A percentile compares a stretch with the other conserved stretches of the same genome.
These are phyloP conservation scores for Dendroctonus valens DNA, from an alignment of 1,140 invertebrate species.

Conservation along the genomic window DNA sequence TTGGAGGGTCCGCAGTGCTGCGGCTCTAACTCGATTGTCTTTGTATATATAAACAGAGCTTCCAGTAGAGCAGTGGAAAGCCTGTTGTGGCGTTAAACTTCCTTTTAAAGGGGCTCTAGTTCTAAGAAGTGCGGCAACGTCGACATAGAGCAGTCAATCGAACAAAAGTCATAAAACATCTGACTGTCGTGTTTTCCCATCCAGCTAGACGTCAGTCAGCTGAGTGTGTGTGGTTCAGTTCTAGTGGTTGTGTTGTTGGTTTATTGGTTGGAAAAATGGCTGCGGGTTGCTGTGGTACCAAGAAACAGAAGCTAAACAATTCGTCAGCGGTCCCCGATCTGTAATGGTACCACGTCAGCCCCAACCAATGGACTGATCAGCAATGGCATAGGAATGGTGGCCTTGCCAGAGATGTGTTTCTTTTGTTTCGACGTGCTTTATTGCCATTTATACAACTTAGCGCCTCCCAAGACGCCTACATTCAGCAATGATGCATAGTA, in stretches of 20 bases:
- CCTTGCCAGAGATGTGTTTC: slow-evolving; percentile 94
- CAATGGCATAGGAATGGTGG: slow-evolving; percentile 62
- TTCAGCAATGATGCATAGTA: slow-evolving; percentile 96
- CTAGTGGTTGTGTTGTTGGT: slow-evolving; percentile 16
- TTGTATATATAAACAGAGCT: too few species aligned
- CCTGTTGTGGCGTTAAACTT: too few species aligned
- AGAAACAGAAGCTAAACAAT: slow-evolving; percentile 85
- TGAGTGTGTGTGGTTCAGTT: slow-evolving; percentile 33
- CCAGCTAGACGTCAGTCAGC: slow-evolving; percentile 5
- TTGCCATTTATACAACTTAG: slow-evolving; percentile 87
- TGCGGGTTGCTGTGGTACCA: slow-evolving; percentile 83
- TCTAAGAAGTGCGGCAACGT: too few species aligned
- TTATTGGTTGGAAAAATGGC: slow-evolving; percentile 60
- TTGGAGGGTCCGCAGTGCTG: too few species aligned
- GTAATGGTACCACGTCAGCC: slow-evolving; percentile 52
- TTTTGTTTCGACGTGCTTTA: slow-evolving; percentile 98
- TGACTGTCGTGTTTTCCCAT: background rate
- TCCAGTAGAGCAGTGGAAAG: too few species aligned
- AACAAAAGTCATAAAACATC: background rate
- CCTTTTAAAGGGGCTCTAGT: too few species aligned
- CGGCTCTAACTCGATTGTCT: too few species aligned
- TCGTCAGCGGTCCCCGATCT: slow-evolving; percentile 55
- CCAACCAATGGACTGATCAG: slow-evolving; percentile 42
- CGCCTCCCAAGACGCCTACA: slow-evolving; percentile 83
- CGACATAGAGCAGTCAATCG: too few species aligned